Evolutionary conservation across 2,888 invertebrate genomes (phyloP).

Genomic region (Cyrtodaria siliqua): DNA sequence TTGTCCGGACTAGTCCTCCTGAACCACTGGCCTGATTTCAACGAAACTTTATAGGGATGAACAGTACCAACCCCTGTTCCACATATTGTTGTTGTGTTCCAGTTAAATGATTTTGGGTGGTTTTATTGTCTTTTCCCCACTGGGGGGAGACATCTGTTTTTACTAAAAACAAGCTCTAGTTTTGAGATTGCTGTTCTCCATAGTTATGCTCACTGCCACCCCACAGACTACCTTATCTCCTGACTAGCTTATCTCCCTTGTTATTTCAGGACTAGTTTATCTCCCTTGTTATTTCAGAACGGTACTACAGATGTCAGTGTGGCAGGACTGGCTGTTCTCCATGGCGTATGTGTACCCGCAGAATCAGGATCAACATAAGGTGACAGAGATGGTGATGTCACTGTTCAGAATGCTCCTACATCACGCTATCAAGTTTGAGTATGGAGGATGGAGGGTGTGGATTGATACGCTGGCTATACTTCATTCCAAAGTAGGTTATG

Average conservation of each 20-base stretch:
- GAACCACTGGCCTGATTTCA: too few species aligned
- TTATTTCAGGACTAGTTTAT: too few species aligned
- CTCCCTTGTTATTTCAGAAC: constrained; percentile 87
- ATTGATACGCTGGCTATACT: constrained; percentile 99
- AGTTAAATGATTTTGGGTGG: too few species aligned
- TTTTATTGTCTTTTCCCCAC: too few species aligned
- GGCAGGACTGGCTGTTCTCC: constrained; percentile 99
- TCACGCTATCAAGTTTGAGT: constrained; percentile 99
- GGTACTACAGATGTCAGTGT: constrained; percentile 99
- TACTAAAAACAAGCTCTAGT: too few species aligned
- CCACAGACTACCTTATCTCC: not conserved
- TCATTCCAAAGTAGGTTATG: constrained; percentile 98
- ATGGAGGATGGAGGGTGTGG: constrained; percentile 99
- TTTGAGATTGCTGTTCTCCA: too few species aligned
- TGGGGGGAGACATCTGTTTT: too few species aligned
- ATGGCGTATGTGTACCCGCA: constrained; percentile 98
- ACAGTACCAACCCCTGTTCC: too few species aligned
- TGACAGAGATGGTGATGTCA: constrained; percentile 99
- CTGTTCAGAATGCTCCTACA: constrained; percentile 98
- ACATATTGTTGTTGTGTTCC: too few species aligned
- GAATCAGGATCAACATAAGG: constrained; percentile 97
- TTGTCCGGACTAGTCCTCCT: too few species aligned
- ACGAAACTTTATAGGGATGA: too few species aligned
- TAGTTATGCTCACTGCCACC: not conserved
- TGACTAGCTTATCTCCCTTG: too few species aligned